Base-by-base conservation (phyloP, 2,113 vertebrate genomes). In the Nothocercus nigrocapillus region DNA sequence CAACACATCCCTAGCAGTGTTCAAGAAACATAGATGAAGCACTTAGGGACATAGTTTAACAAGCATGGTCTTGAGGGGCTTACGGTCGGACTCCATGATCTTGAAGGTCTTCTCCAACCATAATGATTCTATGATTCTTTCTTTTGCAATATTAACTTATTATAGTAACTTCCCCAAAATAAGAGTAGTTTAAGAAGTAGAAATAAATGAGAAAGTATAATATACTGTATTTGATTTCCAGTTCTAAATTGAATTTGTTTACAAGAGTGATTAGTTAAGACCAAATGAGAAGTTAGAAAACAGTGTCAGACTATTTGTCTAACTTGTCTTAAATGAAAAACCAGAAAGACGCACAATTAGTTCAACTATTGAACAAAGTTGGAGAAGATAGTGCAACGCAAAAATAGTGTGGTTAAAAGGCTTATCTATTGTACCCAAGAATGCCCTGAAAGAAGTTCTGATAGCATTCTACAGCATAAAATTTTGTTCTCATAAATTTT, bases 151-250 rank as follows among this genome's bases (percentile, higher is more conserved):
- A 8, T 42, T 64, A 75, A 84, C 5, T 68, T 72, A 82, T 4
- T 72, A 82, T 4, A 14, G 7, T 32, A 22, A 8, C 21, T 42
- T 91, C 70, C 32, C 1, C 68, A 88, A 89, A 64, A 51, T 19
- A 56, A 12, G 19, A 25, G 13, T 67, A 81, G 72, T 14, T 36
- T 24, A 72, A 79, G 74, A 53, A 54, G 5, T 17, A 70, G 19
- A 78, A 91, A 44, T 7, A 87, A 16, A 15, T 38, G 42, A 72
- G 13, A 6, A 47, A 27, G 3, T 13, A 47, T 14, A 77, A 44
- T 9, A n/a, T 0, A 2, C 0, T 1, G 6, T 11, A 49, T 45
- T 62, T 84, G 40, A 63, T 63, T 78, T 47, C 54, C 9, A 5
- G 47, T 88, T 86, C 45, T 70, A 45, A 72, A 77, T 3, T 40